phyloP scores from a whole-genome alignment of 2,888 invertebrate species.

The Pristionchus maxplancki region DNA sequence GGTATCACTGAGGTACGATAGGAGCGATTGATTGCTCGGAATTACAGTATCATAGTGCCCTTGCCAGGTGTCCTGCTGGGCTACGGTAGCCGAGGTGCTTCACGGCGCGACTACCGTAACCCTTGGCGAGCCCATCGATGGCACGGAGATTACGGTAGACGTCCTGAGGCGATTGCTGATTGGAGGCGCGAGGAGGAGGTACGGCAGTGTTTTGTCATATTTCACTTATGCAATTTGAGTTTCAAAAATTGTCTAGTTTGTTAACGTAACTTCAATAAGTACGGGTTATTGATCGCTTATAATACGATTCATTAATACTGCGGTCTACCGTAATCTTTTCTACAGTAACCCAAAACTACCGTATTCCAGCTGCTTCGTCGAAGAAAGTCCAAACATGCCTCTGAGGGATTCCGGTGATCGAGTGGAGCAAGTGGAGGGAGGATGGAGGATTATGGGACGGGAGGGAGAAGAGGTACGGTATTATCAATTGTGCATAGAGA shows the following conservation, averaged over 20 bases:
- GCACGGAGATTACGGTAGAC: slow-evolving; percentile 38
- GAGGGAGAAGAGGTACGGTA: slow-evolving; percentile 39
- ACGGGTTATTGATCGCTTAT: too few species aligned
- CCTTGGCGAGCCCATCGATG: slow-evolving; percentile 44
- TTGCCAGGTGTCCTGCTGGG: slow-evolving; percentile 46
- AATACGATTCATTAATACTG: too few species aligned
- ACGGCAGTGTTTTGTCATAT: too few species aligned
- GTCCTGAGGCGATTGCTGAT: slow-evolving; percentile 12
- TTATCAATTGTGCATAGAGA: too few species aligned
- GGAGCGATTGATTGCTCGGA: neutral
- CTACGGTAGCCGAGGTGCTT: slow-evolving; percentile 16
- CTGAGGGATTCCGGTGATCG: slow-evolving; percentile 28
- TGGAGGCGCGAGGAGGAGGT: slow-evolving; percentile 50
- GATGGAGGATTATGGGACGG: slow-evolving; percentile 35
- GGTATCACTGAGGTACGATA: slow-evolving; percentile 51
- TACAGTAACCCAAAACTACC: neutral
- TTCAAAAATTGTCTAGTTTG: too few species aligned
- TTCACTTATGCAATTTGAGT: too few species aligned
- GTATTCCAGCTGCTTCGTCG: slow-evolving; percentile 32
- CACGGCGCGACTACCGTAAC: slow-evolving; percentile 6
- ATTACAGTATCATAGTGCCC: too few species aligned
- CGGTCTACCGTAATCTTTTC: too few species aligned
- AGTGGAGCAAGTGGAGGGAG: slow-evolving; percentile 21
- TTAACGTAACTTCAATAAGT: too few species aligned
- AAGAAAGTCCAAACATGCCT: neutral